Evolutionary conservation across 2,113 vertebrate genomes (phyloP).

Genomic region (Trochalopteron elliotii): DNA sequence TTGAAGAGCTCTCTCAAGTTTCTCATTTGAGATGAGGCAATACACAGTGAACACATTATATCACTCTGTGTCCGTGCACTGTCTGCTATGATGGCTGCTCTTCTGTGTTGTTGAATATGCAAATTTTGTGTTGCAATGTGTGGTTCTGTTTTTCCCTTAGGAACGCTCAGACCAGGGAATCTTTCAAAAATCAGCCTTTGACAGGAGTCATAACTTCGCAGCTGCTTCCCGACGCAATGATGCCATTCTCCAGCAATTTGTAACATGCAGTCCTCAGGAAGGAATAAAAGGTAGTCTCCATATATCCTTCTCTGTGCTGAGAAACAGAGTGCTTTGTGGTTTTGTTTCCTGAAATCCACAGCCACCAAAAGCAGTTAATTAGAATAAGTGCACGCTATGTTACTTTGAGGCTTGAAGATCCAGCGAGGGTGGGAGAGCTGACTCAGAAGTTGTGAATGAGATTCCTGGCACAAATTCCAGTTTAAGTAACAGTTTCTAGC

Average conservation of each 20-base stretch:
- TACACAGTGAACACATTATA: not conserved
- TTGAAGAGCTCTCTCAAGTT: constrained; percentile 11
- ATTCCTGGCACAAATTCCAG: constrained; percentile 73
- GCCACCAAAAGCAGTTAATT: constrained; percentile 53
- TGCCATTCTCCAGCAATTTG: constrained; percentile 9
- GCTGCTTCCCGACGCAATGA: constrained; percentile 40
- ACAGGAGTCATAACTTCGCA: constrained; percentile 36
- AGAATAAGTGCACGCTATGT: constrained; percentile 57
- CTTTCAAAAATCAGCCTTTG: constrained; percentile 60
- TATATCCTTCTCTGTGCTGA: not conserved
- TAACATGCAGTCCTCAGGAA: constrained; percentile 21
- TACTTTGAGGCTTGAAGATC: constrained; percentile 52
- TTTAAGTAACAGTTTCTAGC: constrained; percentile 73
- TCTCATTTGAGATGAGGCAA: not conserved
- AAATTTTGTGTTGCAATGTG: not conserved
- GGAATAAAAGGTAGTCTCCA: constrained; percentile 70
- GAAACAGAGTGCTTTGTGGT: not conserved
- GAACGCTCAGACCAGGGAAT: constrained; percentile 58
- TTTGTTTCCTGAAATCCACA: not conserved
- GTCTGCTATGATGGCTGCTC: not conserved
- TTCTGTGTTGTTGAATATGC: not conserved
- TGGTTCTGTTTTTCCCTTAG: constrained; percentile 55
- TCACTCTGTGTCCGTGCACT: not conserved
- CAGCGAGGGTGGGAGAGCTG: constrained; percentile 64
- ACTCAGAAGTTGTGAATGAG: constrained; percentile 75